These are phyloP conservation scores for Cyaniris semiargus DNA, from an alignment of 2,888 invertebrate genomes.

Conservation along the genomic window DNA sequence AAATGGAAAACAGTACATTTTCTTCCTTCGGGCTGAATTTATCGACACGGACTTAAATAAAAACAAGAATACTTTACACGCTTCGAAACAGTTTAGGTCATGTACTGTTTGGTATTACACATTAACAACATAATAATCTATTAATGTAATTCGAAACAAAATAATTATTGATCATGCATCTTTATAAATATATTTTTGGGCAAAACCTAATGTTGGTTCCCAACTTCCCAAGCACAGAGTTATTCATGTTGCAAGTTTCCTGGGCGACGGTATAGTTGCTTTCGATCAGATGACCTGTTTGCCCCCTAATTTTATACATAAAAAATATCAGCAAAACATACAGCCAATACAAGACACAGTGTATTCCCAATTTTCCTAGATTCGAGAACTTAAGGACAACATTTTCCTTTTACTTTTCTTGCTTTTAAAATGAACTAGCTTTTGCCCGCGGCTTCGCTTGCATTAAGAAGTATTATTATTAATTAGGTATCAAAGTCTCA, in stretches of 20 bases:
- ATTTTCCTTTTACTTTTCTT: not conserved
- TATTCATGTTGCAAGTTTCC: too few species aligned
- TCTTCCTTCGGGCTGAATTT: conserved; percentile 1
- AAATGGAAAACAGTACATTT: conserved; percentile 10
- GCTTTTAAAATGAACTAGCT: too few species aligned
- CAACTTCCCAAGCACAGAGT: too few species aligned
- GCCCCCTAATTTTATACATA: too few species aligned
- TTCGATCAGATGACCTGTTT: too few species aligned
- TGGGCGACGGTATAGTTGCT: too few species aligned
- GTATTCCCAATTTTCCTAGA: not conserved
- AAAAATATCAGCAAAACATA: not conserved
- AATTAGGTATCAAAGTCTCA: too few species aligned
- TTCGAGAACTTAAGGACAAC: not conserved
- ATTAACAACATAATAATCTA: not conserved
- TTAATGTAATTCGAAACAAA: not conserved
- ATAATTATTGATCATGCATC: not conserved
- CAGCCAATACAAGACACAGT: not conserved
- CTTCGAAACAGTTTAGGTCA: not conserved
- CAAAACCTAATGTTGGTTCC: too few species aligned
- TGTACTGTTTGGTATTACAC: not conserved
- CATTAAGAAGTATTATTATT: too few species aligned
- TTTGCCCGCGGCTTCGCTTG: too few species aligned
- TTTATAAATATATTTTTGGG: too few species aligned
- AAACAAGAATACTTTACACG: not conserved
- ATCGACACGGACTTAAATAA: not conserved